These are phyloP conservation scores for Prosopocoilus inquinatus DNA, from an alignment of 2,888 invertebrate genomes.

Conservation along the genomic window DNA sequence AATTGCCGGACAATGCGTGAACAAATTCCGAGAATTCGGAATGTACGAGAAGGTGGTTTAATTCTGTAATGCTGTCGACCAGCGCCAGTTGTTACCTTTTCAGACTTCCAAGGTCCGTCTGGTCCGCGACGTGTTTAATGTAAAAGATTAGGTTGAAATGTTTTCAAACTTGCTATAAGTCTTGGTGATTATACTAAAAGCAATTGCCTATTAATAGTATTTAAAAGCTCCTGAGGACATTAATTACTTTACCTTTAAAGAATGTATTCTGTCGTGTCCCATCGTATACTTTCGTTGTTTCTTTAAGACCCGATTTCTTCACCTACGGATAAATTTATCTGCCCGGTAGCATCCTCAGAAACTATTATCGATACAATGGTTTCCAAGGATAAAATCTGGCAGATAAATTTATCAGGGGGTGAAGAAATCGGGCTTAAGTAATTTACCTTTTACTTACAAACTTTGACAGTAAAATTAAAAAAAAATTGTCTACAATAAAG, in stretches of 20 bases:
- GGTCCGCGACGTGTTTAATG: conserved; percentile 39
- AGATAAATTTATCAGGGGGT: too few species aligned
- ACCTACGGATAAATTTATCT: too few species aligned
- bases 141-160: conserved; percentile 48
- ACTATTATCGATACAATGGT: too few species aligned
- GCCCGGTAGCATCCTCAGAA: too few species aligned
- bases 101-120: not conserved
- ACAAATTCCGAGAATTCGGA: conserved; percentile 27
- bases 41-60: conserved; percentile 3
- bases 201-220: conserved; percentile 50
- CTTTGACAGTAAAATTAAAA: too few species aligned
- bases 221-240: conserved; percentile 42
- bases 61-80: not conserved
- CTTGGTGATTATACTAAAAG: conserved; percentile 48
- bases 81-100: not conserved
- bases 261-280: conserved; percentile 12
- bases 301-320: too few species aligned
- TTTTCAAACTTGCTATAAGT: conserved; percentile 44
- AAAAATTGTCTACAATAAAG: too few species aligned
- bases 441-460: too few species aligned
- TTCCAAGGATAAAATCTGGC: too few species aligned
- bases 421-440: too few species aligned
- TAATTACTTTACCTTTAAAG: conserved; percentile 29
- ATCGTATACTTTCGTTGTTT: conserved; percentile 7
- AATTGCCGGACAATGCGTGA: conserved; percentile 29